A percentile compares a stretch with the other conserved stretches of the same genome.
phyloP scores from a whole-genome alignment of 1,140 invertebrate species.

The Phocides pigmalion region DNA sequence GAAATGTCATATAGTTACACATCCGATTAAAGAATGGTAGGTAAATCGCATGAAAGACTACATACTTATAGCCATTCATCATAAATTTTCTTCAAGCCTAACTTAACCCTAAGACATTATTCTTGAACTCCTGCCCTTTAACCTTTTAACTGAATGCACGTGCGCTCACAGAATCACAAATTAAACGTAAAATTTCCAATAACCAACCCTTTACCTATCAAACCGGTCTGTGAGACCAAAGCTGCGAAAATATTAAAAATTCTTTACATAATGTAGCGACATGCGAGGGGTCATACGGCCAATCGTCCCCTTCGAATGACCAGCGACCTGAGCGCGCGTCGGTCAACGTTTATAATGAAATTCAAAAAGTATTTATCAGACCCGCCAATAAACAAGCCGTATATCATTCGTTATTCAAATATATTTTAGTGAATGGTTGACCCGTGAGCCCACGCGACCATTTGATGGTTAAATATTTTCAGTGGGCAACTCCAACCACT shows the following conservation, averaged over 20 bases:
- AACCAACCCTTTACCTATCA: slow-evolving; percentile 40
- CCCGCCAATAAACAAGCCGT: slow-evolving; percentile 83
- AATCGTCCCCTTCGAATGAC: slow-evolving; percentile 61
- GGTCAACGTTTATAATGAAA: slow-evolving; percentile 70
- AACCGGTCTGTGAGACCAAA: slow-evolving; percentile 63
- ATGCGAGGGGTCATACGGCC: slow-evolving; percentile 66
- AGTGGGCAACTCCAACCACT: slow-evolving; percentile 61
- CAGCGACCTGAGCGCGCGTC: slow-evolving; percentile 68
- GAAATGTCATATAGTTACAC: background rate
- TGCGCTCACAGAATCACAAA: slow-evolving; percentile 70
- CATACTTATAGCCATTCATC: too few relatives aligned
- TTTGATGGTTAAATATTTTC: slow-evolving; percentile 79
- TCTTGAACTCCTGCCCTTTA: slow-evolving; percentile 40
- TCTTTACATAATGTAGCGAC: slow-evolving; percentile 73
- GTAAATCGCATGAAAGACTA: background rate
- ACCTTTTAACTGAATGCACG: slow-evolving; percentile 55
- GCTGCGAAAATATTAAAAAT: slow-evolving; percentile 78
- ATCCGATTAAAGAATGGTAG: background rate
- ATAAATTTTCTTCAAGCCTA: background rate
- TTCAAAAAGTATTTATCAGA: slow-evolving; percentile 73
- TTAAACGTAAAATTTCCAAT: slow-evolving; percentile 79
- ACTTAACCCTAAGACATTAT: slow-evolving; percentile 30
- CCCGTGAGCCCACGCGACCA: slow-evolving; percentile 77
- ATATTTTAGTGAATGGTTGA: slow-evolving; percentile 77
- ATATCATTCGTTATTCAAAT: slow-evolving; percentile 83